Evolutionary conservation across 2,888 invertebrate species (phyloP), one percentile per base, ranked within the genome.

Genomic region (Cerceris ruficornis): DNA sequence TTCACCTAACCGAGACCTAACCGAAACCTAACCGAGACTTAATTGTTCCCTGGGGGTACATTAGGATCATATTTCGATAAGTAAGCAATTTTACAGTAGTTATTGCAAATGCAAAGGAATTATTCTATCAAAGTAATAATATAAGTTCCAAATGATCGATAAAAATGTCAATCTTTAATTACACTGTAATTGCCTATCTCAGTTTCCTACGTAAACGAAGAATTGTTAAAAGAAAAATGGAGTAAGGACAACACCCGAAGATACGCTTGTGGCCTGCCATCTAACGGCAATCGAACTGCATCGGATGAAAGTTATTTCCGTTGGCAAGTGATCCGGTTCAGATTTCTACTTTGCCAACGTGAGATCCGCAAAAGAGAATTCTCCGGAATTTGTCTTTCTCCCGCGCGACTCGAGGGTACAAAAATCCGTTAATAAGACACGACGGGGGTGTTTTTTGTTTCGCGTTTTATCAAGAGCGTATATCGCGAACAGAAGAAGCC

Each of bases 261-360:
- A 72, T 54, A 1, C 11, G 68, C 15, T 62, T 75, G 55, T 14
- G 54, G 15, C 7, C 59, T 73, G 69, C 81, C 81, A 80, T 82
- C 83, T 81, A 42, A 7, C 65, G 66, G 58, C 15, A 8, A 11
- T 7, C 11, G 55, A 66, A 11, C 15, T 39, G 28, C 50, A n/a
- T 9, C 9, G 57, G 50, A 69, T 52, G 49, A 64, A 61, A 7
- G 1, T 8, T 7, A 6, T 8, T 50, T 58, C 43, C 14, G 59
- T 17, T 41, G 84, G 77, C 73, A 72, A 77, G 61, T 64, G 62
- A 78, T 67, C 15, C 69, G 13, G 13, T 50, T 55, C 49, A 84
- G 88, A 62, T 62, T 81, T 28, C 85, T 81, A 64, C 81, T 8
- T 88, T 88, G 82, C 67, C 87, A 76, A 49, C 82, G n/a, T 73